Evolutionary conservation across 2,888 invertebrate genomes (phyloP), one percentile per base, ranked within the genome.

Genomic region (Beris chalybata): DNA sequence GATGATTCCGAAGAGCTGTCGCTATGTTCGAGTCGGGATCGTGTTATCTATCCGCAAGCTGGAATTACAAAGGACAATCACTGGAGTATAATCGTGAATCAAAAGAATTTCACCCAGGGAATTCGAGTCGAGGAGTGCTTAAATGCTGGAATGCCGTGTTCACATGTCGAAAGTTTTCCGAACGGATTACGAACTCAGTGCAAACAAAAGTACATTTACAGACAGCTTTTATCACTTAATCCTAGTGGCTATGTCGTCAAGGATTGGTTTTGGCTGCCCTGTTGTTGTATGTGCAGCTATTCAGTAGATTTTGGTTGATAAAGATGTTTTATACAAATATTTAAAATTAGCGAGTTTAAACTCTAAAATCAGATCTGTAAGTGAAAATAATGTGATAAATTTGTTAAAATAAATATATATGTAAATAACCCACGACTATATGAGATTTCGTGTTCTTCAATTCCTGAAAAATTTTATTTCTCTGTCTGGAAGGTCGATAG

Each of bases 11-110:
- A 81, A 15, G 43, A 64, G 45, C 4, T 44, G 22, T 81, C 81
- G 43, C 73, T 86, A 1, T 86, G 86, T 71, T 69, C 72, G 3
- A 82, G 80, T 47, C 73, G 71, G 4, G 77, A 81, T 72, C 67
- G 72, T 11, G 66, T 88, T 0, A 80, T 88, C 7, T 85, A 82
- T 71, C 92, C 91, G 0, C 82, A 86, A 76, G 80, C 83, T 0
- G 89, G 85, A 0, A 77, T 82, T 67, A 87, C 85, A 63, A 81
- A 83, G 69, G 81, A 86, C 12, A 84, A 84, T 12, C 82, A 86
- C 68, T 91, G 89, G 89, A 83, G 86, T 72, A 84, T 84, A 59
- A 85, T 93, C 22, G 81, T 92, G 1, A 90, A 93, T 75, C 85
- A 85, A 29, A 84, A 85, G 0, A 79, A 84, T 1, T 86, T 86